Conservation (phyloP, 2,888 invertebrate species). For the Aradus depressus region DNA sequence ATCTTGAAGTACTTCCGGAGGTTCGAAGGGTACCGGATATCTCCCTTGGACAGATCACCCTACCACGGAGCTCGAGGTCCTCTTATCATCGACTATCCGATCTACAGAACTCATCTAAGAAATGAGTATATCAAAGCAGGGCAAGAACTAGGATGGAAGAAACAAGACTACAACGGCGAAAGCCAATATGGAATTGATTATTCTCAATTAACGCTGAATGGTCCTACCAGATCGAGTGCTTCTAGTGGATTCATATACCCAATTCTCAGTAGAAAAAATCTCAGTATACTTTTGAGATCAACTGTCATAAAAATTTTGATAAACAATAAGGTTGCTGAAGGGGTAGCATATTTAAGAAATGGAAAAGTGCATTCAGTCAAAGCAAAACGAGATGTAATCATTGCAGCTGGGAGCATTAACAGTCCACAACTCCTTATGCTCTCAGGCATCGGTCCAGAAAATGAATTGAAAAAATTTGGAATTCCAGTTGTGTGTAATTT, state of each 20-base stretch:
- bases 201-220: too few relatives aligned
- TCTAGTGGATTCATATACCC: not conserved
- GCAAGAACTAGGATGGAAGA: too few relatives aligned
- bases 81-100: too few relatives aligned
- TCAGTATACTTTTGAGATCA: not conserved
- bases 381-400: not conserved
- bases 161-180: too few relatives aligned
- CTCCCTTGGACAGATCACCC: too few relatives aligned
- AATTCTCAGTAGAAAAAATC: not conserved
- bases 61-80: too few relatives aligned
- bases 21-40: too few relatives aligned
- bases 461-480: not conserved
- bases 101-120: too few relatives aligned
- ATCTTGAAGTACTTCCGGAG: too few relatives aligned
- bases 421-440: not conserved
- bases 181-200: too few relatives aligned
- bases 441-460: not conserved
- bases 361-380: not conserved
- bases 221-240: too few relatives aligned
- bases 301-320: not conserved
- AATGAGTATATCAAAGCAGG: too few relatives aligned
- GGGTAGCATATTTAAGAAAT: not conserved
- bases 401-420: not conserved
- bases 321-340: not conserved
- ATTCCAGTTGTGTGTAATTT: conserved; percentile 3